Percentiles rank a stretch among this genome's conserved stretches.
phyloP scores from a whole-genome alignment of 2,113 vertebrate species.

The Spermophilus dauricus region DNA sequence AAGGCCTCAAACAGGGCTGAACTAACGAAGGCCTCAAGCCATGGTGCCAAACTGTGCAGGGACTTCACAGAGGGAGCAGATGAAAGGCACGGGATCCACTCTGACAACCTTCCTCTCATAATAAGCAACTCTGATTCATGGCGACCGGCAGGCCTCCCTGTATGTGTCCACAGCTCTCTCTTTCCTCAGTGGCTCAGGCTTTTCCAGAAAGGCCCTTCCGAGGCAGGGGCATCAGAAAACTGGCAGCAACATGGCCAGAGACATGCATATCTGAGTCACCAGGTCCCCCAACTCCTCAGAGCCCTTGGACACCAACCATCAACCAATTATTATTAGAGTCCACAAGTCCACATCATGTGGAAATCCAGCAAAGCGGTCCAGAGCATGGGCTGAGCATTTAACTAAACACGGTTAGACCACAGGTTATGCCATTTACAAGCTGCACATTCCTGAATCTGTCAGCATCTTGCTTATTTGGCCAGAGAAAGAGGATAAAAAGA shows the following conservation, averaged over 20 bases:
- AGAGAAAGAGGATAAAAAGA: neutral
- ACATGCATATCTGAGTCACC: neutral
- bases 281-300: neutral
- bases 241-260: neutral
- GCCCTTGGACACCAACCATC: neutral
- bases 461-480: neutral
- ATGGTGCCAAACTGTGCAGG: neutral
- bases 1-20: neutral
- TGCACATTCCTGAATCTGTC: neutral
- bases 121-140: fast-evolving
- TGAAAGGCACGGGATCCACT: slow-evolving; percentile 22
- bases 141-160: neutral
- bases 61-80: slow-evolving; percentile 30
- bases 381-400: neutral
- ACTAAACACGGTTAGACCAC: neutral
- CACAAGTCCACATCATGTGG: too few relatives aligned
- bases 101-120: slow-evolving; percentile 24
- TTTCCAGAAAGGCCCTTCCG: neutral
- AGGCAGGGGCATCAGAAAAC: neutral
- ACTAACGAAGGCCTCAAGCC: slow-evolving; percentile 52
- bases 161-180: neutral
- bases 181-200: neutral
- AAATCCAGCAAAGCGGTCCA: too few relatives aligned
- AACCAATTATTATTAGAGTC: neutral
- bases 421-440: neutral